Conservation (phyloP, 2,113 vertebrate species). For the Gobiocypris rarus region DNA sequence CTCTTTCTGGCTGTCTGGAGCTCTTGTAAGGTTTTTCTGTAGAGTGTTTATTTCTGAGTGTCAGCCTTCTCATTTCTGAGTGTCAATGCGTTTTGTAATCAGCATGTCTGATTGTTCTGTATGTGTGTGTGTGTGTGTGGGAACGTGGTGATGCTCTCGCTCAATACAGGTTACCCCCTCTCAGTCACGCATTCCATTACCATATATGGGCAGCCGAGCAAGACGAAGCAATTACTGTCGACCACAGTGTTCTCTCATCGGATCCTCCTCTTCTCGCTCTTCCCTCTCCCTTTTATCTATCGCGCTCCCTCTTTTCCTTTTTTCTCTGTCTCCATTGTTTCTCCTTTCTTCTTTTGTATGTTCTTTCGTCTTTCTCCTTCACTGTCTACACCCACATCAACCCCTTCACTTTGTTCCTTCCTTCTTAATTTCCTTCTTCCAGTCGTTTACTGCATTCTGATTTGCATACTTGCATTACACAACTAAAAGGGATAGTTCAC, state of each 20-base stretch:
- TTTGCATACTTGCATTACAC: not conserved
- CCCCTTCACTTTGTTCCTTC: conserved; percentile 14
- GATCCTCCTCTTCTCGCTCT: conserved; percentile 31
- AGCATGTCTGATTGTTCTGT: not conserved
- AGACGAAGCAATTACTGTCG: conserved; percentile 55
- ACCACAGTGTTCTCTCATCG: conserved; percentile 58
- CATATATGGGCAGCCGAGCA: conserved; percentile 64
- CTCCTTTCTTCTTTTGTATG: conserved; percentile 34
- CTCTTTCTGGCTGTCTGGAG: not conserved
- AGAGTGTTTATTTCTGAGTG: conserved; percentile 9
- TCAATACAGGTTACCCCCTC: conserved; percentile 62
- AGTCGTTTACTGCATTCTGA: not conserved
- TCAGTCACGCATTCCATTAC: conserved; percentile 66
- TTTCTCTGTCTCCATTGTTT: conserved; percentile 14
- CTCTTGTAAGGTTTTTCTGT: conserved; percentile 3
- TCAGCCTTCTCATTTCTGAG: not conserved
- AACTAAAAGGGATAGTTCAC: not conserved
- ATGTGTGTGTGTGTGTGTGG: conserved; percentile 13
- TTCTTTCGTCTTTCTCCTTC: conserved; percentile 31
- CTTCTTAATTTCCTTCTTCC: not conserved
- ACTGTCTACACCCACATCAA: not conserved
- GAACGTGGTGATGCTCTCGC: conserved; percentile 47
- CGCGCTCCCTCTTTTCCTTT: not conserved
- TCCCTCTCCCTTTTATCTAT: conserved; percentile 19
- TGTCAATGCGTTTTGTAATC: conserved; percentile 21